Evolutionary conservation across 2,888 invertebrate species (phyloP).

Genomic region (Drosophila algonquin): DNA sequence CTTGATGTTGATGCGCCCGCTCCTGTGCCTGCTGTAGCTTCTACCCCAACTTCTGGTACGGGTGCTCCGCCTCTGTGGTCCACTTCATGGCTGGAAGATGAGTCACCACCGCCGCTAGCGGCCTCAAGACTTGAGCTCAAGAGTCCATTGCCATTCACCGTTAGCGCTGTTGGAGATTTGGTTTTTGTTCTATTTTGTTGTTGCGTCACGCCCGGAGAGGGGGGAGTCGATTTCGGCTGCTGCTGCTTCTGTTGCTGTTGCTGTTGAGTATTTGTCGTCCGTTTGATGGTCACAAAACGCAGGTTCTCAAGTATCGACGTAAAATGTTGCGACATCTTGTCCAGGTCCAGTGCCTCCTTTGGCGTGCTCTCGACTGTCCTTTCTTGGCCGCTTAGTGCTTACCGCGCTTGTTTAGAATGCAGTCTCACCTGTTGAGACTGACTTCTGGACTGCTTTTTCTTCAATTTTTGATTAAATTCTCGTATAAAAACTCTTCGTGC

Average conservation of each 20-base stretch:
- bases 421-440: slow-evolving; percentile 13
- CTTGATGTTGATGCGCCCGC: slow-evolving; percentile 28
- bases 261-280: slow-evolving; percentile 63
- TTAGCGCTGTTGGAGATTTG: slow-evolving; percentile 61
- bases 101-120: slow-evolving; percentile 35
- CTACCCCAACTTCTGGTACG: slow-evolving; percentile 16
- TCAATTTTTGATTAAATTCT: slow-evolving; percentile 73
- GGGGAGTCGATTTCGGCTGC: slow-evolving; percentile 53
- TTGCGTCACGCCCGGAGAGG: slow-evolving; percentile 42
- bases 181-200: slow-evolving; percentile 67
- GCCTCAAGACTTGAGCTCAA: slow-evolving; percentile 57
- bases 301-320: slow-evolving; percentile 83
- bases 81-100: slow-evolving; percentile 53
- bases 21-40: slow-evolving; percentile 14
- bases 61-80: slow-evolving; percentile 50
- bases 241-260: slow-evolving; percentile 43
- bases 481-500: slow-evolving; percentile 28
- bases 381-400: slow-evolving; percentile 23
- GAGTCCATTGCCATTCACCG: slow-evolving; percentile 68
- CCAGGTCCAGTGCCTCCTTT: slow-evolving; percentile 25
- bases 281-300: slow-evolving; percentile 80
- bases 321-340: slow-evolving; percentile 83
- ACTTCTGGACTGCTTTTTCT: slow-evolving; percentile 13
- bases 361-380: slow-evolving; percentile 23
- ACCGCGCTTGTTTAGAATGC: slow-evolving; percentile 68